Evolutionary conservation across 2,888 invertebrate genomes (phyloP).

Genomic region (Sipha maydis): DNA sequence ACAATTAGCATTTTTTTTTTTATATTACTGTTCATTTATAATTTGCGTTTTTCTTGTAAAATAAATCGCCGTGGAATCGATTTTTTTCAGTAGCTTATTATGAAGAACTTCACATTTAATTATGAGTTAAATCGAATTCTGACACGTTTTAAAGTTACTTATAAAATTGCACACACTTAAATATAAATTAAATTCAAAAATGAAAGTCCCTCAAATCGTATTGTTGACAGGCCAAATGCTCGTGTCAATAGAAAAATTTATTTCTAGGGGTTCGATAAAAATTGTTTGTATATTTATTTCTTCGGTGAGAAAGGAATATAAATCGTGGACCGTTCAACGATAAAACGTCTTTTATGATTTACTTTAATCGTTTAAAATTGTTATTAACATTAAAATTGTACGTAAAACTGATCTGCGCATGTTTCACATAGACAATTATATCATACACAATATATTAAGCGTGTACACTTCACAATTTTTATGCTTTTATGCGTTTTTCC

Average conservation of each 20-base stretch:
- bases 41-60: too few species aligned
- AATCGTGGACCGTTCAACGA: too few species aligned
- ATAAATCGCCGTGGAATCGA: neutral
- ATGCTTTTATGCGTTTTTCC: too few species aligned
- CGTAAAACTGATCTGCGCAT: too few species aligned
- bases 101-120: neutral
- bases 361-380: too few species aligned
- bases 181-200: neutral
- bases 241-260: neutral
- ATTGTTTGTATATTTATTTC: neutral
- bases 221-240: neutral
- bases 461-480: too few species aligned
- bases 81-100: neutral
- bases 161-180: neutral
- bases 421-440: too few species aligned
- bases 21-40: too few species aligned
- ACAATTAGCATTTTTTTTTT: too few species aligned
- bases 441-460: too few species aligned
- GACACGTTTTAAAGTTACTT: neutral
- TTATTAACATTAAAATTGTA: too few species aligned
- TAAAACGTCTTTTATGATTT: too few species aligned
- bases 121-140: neutral
- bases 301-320: neutral
- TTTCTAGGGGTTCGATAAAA: neutral
- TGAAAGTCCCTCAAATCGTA: neutral